Percentiles rank a stretch among this genome's conserved stretches.
These are phyloP conservation scores for Tychaedon coryphoeus DNA, from an alignment of 2,113 vertebrate species.

Conservation along the genomic window DNA sequence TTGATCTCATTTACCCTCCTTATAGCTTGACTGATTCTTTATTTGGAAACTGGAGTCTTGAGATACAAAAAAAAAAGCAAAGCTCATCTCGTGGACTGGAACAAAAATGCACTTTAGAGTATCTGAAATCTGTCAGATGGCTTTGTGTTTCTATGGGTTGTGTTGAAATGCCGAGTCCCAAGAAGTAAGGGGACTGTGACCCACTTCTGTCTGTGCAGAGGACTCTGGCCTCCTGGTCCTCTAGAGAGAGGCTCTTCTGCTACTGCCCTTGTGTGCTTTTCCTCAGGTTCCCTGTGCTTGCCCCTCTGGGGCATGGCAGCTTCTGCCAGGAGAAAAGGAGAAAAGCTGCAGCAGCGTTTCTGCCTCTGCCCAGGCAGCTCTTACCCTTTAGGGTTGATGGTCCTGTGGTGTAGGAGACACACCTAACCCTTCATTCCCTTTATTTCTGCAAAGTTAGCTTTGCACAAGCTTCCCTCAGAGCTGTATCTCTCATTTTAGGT, in stretches of 20 bases:
- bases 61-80: neutral
- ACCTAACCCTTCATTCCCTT: neutral
- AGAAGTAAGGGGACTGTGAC: fast-evolving
- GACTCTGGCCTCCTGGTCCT: neutral
- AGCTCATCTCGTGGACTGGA: neutral
- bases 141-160: neutral
- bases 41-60: neutral
- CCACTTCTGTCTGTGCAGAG: neutral
- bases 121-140: neutral
- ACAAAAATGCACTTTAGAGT: neutral
- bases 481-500: neutral
- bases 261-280: neutral
- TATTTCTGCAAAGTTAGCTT: neutral
- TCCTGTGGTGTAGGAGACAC: neutral
- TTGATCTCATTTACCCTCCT: slow-evolving; percentile 13
- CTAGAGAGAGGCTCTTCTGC: neutral
- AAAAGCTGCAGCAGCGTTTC: neutral
- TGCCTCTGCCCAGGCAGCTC: neutral
- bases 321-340: neutral
- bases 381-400: neutral
- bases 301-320: neutral
- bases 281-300: neutral
- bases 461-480: neutral
- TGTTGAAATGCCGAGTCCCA: neutral
- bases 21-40: slow-evolving; percentile 3